These are phyloP conservation scores for Morpho achilles DNA, from an alignment of 2,888 invertebrate species.

Conservation along the genomic window DNA sequence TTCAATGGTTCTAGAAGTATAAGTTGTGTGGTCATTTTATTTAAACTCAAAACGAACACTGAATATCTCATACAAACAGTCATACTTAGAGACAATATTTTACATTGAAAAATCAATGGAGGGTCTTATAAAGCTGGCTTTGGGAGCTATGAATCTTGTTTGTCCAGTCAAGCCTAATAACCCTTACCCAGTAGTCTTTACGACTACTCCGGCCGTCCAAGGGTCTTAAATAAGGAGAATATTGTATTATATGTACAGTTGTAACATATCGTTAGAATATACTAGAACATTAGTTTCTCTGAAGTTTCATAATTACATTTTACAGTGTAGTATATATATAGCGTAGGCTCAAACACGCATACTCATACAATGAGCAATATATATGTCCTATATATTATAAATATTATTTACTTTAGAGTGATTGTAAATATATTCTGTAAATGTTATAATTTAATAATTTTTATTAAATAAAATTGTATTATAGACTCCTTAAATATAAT, in stretches of 20 bases:
- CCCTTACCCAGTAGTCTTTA: conserved; percentile 14
- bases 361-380: too few relatives aligned
- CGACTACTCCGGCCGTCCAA: conserved; percentile 19
- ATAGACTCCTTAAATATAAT: too few relatives aligned
- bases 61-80: neutral
- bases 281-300: neutral
- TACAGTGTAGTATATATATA: neutral
- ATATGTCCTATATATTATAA: too few relatives aligned
- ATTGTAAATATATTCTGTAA: too few relatives aligned
- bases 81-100: neutral
- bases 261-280: conserved; percentile 15
- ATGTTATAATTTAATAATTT: too few relatives aligned
- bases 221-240: conserved; percentile 10
- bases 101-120: neutral
- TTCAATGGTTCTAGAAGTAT: too few relatives aligned
- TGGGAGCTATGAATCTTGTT: conserved; percentile 9
- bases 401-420: too few relatives aligned
- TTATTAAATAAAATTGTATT: too few relatives aligned
- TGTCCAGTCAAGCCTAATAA: conserved; percentile 19
- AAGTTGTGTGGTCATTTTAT: too few relatives aligned
- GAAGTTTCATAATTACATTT: neutral
- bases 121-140: neutral
- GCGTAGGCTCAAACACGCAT: too few relatives aligned
- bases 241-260: conserved; percentile 21
- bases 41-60: too few relatives aligned